A percentile compares a stretch with the other conserved stretches of the same genome.
Evolutionary conservation across 2,797 vertebrate genomes (phyloP).

Genomic region (Poliocrania exsul): DNA sequence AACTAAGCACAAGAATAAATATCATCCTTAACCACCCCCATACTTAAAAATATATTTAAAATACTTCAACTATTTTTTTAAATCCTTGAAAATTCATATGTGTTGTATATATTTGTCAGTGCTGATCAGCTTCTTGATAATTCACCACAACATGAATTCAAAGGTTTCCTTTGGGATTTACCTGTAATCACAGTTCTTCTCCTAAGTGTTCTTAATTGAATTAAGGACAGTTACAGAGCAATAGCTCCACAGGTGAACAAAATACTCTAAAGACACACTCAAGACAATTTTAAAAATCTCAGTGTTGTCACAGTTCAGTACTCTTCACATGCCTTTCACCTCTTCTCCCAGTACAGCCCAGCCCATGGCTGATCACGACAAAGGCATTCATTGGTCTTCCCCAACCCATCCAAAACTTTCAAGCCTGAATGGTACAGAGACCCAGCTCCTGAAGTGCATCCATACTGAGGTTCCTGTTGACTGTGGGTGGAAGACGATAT

Average conservation of each 20-base stretch:
- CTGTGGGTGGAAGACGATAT: not conserved
- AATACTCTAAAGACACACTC: not conserved
- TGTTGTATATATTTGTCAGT: not conserved
- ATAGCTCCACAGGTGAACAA: not conserved
- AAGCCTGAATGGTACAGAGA: not conserved
- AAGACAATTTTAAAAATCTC: not conserved
- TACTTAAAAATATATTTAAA: not conserved
- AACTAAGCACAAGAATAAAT: not conserved
- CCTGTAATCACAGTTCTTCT: not conserved
- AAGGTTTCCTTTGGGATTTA: not conserved
- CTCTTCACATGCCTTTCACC: not conserved
- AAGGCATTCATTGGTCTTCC: not conserved
- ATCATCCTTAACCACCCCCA: not conserved
- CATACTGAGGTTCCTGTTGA: not conserved
- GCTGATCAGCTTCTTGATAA: not conserved
- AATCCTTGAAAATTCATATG: not conserved
- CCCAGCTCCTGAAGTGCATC: not conserved
- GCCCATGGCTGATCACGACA: not conserved
- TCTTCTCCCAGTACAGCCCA: rapidly evolving
- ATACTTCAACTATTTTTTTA: not conserved
- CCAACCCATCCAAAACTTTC: not conserved
- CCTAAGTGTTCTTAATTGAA: not conserved
- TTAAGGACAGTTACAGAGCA: not conserved
- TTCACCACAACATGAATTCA: not conserved
- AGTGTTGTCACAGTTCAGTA: not conserved